A percentile compares a stretch with the other conserved stretches of the same genome.
Conservation (phyloP, 2,888 invertebrate genomes). For the Parapristionchus giblindavisi region DNA sequence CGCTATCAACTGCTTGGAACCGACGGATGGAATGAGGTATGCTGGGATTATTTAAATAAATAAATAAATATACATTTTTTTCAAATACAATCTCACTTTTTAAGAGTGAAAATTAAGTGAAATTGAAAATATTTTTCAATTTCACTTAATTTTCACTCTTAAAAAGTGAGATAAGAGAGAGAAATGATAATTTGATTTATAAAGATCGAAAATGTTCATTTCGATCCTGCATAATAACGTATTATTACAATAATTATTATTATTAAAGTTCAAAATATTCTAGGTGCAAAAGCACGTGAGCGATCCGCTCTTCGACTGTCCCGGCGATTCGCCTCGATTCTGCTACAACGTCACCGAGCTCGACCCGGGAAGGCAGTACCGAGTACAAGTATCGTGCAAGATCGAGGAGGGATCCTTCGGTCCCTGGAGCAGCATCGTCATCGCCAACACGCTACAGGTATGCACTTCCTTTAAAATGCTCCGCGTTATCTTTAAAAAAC, state of each 20-base stretch:
- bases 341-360: conserved; percentile 68
- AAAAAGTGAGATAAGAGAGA: no score
- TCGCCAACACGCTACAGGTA: conserved; percentile 68
- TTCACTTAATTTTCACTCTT: no score
- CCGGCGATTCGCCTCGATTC: conserved; percentile 63
- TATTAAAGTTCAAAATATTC: not conserved
- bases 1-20: conserved; percentile 64
- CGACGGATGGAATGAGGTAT: conserved; percentile 60
- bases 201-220: no score
- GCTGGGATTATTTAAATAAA: not conserved
- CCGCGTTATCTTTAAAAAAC: no score
- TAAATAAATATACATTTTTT: not conserved
- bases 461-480: no score
- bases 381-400: conserved; percentile 61
- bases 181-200: no score
- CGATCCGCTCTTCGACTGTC: conserved; percentile 63
- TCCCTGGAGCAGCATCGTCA: conserved; percentile 63
- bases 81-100: not conserved
- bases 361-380: conserved; percentile 67
- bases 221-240: not conserved
- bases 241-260: not conserved
- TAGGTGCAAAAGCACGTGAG: conserved; percentile 22
- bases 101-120: no score
- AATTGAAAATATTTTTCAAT: no score
- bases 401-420: conserved; percentile 69